Base-by-base conservation (phyloP, 92 coral and sea anemone genomes). In the Palythoa grandiflora region DNA sequence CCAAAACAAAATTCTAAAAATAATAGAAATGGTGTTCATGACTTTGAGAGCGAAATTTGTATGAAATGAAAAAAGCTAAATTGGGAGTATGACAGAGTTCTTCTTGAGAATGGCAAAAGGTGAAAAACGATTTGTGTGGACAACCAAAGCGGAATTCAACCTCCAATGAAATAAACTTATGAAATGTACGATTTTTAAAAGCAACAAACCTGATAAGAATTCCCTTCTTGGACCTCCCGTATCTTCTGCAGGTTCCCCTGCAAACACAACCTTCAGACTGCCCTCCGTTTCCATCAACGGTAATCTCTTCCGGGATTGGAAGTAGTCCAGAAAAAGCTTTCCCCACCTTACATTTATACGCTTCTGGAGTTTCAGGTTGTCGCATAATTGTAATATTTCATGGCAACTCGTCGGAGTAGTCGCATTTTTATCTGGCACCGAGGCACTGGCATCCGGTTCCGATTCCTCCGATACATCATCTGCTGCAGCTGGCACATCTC, bases 191-290 rank as follows among this genome's bases (percentile, higher is more conserved):
- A 17, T 53, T 50, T 53, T 74, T 53, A 52, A 89, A 52, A 53
- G 75, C 73, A 68, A 73, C 83, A 53, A 28, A 90, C 93, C 88
- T 87, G 90, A 53, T 54, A 90, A 83, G 44, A 90, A 87, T 74
- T 87, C 88, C 47, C 90, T 79, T 87, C 90, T 81, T 63, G 93
- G 90, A 9, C 88, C 90, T 77, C 90, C 88, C 54, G 88, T 87
- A 77, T 90, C 90, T 85, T 90, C 88, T 53, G 90, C 90, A 57
- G 90, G 93, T 86, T 90, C 90, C 61, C 90, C 93, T 51, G 84
- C 90, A 80, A 90, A 90, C 37, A 81, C 39, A 63, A 90, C 59
- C 66, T 87, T 90, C 9, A 90, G 83, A 66, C 48, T 86, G 68
- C 74, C 87, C 75, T 90, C 85, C 40, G 90, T 57, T 71, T 79